Conservation (phyloP, 2,797 vertebrate species). For the Aphelocoma californica region DNA sequence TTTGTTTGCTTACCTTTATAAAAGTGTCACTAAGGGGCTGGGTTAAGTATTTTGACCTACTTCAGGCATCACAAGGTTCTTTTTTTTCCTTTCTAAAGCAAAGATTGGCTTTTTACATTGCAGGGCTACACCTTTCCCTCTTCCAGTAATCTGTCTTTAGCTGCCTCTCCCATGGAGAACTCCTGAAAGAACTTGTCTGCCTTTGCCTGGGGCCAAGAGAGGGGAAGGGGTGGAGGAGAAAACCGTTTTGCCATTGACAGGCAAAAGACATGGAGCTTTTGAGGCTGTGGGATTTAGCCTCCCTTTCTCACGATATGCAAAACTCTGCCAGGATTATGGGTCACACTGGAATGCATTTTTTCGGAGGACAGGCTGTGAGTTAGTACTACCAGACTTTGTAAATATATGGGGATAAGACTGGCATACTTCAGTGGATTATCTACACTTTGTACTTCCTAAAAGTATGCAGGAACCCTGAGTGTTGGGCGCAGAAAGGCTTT, state of each 20-base stretch:
- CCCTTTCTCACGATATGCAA: background rate
- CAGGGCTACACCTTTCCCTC: slow-evolving; percentile 33
- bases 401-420: slow-evolving; percentile 10
- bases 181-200: slow-evolving; percentile 55
- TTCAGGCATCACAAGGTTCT: slow-evolving; percentile 34
- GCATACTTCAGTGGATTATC: slow-evolving; percentile 55
- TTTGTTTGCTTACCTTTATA: slow-evolving; percentile 48
- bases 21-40: slow-evolving; percentile 28
- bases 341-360: background rate
- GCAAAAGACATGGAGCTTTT: background rate
- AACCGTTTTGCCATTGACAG: background rate
- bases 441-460: slow-evolving; percentile 40
- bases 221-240: slow-evolving; percentile 34
- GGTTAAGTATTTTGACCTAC: slow-evolving; percentile 62
- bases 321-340: slow-evolving; percentile 16
- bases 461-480: background rate
- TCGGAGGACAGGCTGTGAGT: background rate
- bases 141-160: slow-evolving; percentile 14
- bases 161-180: slow-evolving; percentile 30
- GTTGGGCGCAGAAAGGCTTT: slow-evolving; percentile 20
- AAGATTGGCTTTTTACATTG: slow-evolving; percentile 26
- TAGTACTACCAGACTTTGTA: slow-evolving; percentile 16
- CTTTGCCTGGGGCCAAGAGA: slow-evolving; percentile 9
- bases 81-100: slow-evolving; percentile 17
- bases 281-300: slow-evolving; percentile 3